A percentile compares a stretch with the other conserved stretches of the same genome.
These are phyloP conservation scores for Micropterix aruncella DNA, from an alignment of 2,888 invertebrate genomes.

Conservation along the genomic window DNA sequence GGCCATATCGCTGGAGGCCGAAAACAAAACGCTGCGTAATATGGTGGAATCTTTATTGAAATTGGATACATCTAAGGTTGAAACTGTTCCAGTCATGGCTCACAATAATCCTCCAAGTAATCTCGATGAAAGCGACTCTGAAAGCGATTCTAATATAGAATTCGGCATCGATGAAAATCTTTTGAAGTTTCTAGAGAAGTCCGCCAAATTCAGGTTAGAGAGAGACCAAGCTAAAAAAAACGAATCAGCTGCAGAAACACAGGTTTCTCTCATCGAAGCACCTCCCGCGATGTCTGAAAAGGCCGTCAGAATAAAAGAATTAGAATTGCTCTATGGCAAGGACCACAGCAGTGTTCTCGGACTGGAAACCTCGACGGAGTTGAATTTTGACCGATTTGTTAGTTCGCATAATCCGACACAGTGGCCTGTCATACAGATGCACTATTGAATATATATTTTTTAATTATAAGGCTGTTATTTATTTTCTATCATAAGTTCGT, in stretches of 20 bases:
- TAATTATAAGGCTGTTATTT: no score
- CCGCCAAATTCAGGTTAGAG: neutral
- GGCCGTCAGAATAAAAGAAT: neutral
- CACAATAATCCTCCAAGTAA: neutral
- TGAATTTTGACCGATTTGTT: neutral
- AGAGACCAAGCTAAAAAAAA: neutral
- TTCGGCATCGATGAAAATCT: neutral
- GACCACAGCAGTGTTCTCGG: neutral
- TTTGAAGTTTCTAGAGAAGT: neutral
- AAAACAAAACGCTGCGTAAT: conserved; percentile 34
- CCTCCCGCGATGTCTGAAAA: neutral
- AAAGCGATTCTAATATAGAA: no score
- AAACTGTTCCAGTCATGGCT: neutral
- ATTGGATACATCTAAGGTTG: neutral
- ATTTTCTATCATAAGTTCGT: no score
- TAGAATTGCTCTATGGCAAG: neutral
- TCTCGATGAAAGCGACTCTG: neutral
- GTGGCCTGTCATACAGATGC: no score
- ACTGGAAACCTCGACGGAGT: neutral
- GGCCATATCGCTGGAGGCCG: conserved; percentile 39
- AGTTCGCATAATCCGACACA: neutral
- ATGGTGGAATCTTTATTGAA: no score
- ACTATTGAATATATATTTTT: no score
- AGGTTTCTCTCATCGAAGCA: neutral
- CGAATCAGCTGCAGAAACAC: neutral